Evolutionary conservation across 2,113 vertebrate genomes (phyloP), one percentile per base, ranked within the genome.

Genomic region (Rhodinocichla rosea): DNA sequence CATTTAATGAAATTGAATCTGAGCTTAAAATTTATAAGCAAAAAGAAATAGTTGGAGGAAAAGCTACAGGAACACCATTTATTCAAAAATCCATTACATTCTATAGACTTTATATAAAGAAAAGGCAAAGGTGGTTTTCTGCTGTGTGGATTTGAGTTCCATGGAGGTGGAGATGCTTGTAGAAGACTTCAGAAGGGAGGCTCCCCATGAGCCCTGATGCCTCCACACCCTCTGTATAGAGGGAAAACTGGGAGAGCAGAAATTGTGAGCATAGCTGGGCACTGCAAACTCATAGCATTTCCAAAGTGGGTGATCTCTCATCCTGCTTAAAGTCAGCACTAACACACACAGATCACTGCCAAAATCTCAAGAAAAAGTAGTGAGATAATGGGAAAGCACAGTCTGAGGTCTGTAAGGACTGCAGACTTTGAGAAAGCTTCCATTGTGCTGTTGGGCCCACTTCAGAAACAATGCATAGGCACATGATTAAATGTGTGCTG

Each of bases 171-270:
- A 50, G 35, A 28, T 52, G 32, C 12, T 26, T 22, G 18, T 11
- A 13, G 20, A 67, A 26, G 30, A 16, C 39, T 76, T 91, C n/a
- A 52, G 30, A 24, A 3, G 8, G 13, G 7, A 32, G 37, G 21
- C 2, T 65, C 6, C 9, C 42, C 2, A 2, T 27, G 3, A 83
- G 8, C 23, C 32, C 15, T 0, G 0, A 10, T 69, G 14, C 19
- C 10, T 81, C 42, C 22, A 30, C 0, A 1, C 56, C 14, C 21
- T 53, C 53, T 55, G 14, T 59, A 24, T 5, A 50, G 44, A 69
- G 6, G 6, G 27, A 27, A 44, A 78, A 53, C 47, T 23, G 9
- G 7, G 28, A 71, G 11, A 86, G 2, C 1, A 9, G 56, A 70
- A 62, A 82, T 16, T 7, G 3, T 24, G 26, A 49, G 42, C 28